Evolutionary conservation across 2,113 vertebrate genomes (phyloP).

Genomic region (Ciconia stormi): DNA sequence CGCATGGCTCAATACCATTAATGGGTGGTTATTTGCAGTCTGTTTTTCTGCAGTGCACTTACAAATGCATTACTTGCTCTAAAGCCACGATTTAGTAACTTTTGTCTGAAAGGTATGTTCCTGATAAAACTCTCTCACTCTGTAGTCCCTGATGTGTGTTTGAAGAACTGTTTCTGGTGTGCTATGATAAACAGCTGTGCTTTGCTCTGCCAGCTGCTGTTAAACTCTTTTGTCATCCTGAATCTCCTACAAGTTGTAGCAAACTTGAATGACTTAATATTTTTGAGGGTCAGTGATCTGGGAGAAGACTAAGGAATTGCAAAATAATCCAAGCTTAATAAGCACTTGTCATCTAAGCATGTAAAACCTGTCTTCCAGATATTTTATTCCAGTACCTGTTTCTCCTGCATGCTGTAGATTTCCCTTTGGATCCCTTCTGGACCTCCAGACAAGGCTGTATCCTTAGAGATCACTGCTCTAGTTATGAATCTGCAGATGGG

Average conservation of each 20-base stretch:
- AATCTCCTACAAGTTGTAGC: not conserved
- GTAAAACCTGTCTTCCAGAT: not conserved
- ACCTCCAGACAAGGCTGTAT: not conserved
- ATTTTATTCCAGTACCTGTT: not conserved
- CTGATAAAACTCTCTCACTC: conserved; percentile 8
- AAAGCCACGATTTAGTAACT: not conserved
- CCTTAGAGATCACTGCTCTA: not conserved
- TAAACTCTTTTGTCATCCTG: not conserved
- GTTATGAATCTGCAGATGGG: not conserved
- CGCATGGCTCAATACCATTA: not conserved
- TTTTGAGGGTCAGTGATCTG: not conserved
- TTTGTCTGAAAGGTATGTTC: not conserved
- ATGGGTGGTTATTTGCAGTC: not conserved
- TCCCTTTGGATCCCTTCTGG: not conserved
- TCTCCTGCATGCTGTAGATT: not conserved
- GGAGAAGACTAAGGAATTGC: not conserved
- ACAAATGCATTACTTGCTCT: not conserved
- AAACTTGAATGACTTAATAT: not conserved
- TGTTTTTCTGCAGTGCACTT: not conserved
- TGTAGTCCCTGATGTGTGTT: not conserved
- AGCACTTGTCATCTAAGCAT: not conserved
- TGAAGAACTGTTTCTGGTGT: conserved; percentile 36
- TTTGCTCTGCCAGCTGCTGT: not conserved
- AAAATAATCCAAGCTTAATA: not conserved
- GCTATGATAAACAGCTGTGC: conserved; percentile 32